Conservation (phyloP, 2,113 vertebrate genomes). For the Stegostoma tigrinum region DNA sequence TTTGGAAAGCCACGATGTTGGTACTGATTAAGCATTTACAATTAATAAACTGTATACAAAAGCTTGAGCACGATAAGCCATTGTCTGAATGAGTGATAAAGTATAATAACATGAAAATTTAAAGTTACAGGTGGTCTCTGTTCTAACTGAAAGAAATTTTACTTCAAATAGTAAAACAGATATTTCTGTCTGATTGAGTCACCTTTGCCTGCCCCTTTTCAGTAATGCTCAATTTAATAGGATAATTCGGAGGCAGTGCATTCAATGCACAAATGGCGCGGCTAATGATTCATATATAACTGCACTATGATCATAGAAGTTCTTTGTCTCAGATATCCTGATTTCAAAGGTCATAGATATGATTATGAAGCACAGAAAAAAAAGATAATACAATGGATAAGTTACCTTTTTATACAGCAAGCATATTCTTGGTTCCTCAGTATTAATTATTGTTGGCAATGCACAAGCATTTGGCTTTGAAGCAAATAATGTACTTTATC, state of each 20-base stretch:
- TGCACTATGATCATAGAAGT: neutral
- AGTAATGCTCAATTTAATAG: neutral
- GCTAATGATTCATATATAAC: neutral
- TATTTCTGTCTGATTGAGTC: neutral
- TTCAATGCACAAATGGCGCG: neutral
- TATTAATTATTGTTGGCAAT: neutral
- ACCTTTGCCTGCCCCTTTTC: neutral
- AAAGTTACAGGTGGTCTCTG: neutral
- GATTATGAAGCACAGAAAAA: neutral
- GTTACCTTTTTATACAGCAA: neutral
- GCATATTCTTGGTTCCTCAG: neutral
- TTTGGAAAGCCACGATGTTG: neutral
- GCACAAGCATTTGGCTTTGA: neutral
- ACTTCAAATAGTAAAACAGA: neutral
- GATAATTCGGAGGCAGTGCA: neutral
- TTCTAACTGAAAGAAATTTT: neutral
- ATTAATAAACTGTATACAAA: neutral
- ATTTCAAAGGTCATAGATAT: neutral
- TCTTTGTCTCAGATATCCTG: neutral
- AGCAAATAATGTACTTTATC: neutral
- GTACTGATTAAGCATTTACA: neutral
- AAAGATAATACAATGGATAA: neutral
- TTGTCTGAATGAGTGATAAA: neutral
- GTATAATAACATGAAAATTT: neutral
- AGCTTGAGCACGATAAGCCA: neutral